Conservation (phyloP, 1,140 invertebrate species). For the Drosophila bipectinata region DNA sequence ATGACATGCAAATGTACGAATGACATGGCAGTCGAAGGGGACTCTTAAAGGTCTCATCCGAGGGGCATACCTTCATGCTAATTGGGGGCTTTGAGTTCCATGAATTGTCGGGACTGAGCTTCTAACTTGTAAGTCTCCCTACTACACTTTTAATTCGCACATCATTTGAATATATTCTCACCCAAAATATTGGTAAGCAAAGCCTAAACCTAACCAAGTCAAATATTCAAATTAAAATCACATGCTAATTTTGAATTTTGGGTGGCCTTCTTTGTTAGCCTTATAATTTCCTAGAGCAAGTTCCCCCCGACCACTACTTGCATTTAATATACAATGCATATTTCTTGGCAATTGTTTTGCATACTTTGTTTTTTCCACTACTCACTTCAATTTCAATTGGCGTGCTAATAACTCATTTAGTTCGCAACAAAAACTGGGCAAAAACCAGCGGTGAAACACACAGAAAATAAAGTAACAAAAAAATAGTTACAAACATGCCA, state of each 20-base stretch:
- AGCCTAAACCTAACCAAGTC: constrained; percentile 1
- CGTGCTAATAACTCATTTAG: constrained; percentile 82
- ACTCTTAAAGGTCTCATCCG: not conserved
- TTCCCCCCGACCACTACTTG: constrained; percentile 18
- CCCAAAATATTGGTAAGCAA: not conserved
- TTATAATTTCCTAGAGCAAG: constrained; percentile 43
- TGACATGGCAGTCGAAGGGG: constrained; percentile 60
- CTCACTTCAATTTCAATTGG: constrained; percentile 75
- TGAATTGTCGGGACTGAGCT: constrained; percentile 1
- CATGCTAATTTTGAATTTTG: constrained; percentile 39
- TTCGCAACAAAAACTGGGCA: constrained; percentile 63
- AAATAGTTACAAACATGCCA: constrained; percentile 67
- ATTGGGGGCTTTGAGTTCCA: constrained; percentile 47
- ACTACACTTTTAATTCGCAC: constrained; percentile 2
- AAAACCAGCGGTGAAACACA: constrained; percentile 36
- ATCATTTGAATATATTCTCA: not conserved
- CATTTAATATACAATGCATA: constrained; percentile 35
- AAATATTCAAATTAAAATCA: constrained; percentile 35
- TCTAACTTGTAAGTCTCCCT: not conserved
- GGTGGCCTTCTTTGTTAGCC: constrained; percentile 48
- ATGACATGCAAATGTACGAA: constrained; percentile 72
- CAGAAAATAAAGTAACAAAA: constrained; percentile 7
- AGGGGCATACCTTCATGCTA: constrained; percentile 28
- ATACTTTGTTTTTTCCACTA: constrained; percentile 38
- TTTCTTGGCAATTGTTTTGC: constrained; percentile 49